phyloP scores from a whole-genome alignment of 2,113 vertebrate species.

The Puma concolor region DNA sequence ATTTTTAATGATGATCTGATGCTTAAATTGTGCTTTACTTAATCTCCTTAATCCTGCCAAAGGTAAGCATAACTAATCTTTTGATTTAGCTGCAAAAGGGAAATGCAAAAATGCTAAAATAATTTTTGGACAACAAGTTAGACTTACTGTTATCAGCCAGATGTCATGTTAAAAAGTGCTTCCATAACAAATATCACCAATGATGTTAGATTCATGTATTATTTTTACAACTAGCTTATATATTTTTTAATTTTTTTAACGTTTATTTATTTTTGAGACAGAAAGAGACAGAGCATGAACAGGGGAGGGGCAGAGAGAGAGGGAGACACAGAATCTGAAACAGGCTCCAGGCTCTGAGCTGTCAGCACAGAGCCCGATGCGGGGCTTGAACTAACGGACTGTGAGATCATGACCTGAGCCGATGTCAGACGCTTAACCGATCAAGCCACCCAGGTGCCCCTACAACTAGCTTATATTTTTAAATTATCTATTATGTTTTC shows the following conservation, averaged over 20 bases:
- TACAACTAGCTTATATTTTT: background rate
- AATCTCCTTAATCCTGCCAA: background rate
- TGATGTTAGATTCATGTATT: background rate
- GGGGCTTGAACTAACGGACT: no score
- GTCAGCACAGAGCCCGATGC: no score
- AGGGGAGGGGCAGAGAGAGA: no score
- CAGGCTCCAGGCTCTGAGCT: no score
- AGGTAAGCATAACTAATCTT: background rate
- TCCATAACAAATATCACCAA: background rate
- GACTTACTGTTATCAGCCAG: background rate
- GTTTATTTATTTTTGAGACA: no score
- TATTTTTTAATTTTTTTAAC: background rate
- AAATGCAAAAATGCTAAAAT: background rate
- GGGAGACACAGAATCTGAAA: no score
- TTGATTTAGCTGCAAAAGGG: background rate
- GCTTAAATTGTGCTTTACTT: background rate
- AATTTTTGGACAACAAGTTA: background rate
- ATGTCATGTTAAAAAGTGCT: background rate
- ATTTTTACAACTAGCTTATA: background rate
- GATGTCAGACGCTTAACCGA: no score
- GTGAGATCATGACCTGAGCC: no score
- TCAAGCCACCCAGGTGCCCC: no score
- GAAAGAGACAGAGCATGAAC: no score
- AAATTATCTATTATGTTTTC: background rate
- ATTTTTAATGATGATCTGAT: background rate